Evolutionary conservation across 2,888 invertebrate genomes (phyloP).

Genomic region (Cephus runcator): DNA sequence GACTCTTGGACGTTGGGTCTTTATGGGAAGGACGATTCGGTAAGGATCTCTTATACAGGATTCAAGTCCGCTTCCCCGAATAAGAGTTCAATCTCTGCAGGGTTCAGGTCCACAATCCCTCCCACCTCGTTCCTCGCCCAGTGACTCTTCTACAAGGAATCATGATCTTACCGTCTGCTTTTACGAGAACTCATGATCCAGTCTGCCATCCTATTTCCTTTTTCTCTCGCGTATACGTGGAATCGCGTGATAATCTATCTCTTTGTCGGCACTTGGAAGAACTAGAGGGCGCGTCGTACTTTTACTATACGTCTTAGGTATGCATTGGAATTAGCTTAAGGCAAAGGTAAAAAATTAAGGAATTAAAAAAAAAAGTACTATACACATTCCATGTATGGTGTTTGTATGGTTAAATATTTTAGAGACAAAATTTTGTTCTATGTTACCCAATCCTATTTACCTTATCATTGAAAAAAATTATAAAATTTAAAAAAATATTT

Average conservation of each 20-base stretch:
- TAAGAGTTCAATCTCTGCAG: not conserved
- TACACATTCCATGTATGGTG: not conserved
- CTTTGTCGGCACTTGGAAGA: slow-evolving; percentile 11
- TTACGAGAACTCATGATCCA: slow-evolving; percentile 2
- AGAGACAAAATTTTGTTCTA: not conserved
- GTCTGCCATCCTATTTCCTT: slow-evolving; percentile 6
- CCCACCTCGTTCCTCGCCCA: not conserved
- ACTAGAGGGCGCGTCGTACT: not conserved
- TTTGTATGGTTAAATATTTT: not conserved
- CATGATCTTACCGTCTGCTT: not conserved
- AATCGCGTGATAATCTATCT: slow-evolving; percentile 17
- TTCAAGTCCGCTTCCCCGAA: not conserved
- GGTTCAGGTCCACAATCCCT: not conserved
- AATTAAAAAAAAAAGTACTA: not conserved
- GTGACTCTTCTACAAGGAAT: slow-evolving; percentile 3
- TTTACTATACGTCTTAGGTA: not conserved
- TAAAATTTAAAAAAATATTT: not conserved
- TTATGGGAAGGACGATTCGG: not conserved
- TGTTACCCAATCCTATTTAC: not conserved
- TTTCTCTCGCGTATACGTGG: slow-evolving; percentile 9
- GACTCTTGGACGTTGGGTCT: not conserved
- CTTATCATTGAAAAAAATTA: not conserved
- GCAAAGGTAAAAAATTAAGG: not conserved
- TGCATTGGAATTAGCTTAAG: not conserved
- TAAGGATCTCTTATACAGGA: not conserved